phyloP scores from a whole-genome alignment of 2,888 invertebrate species.

The Bembecia ichneumoniformis region DNA sequence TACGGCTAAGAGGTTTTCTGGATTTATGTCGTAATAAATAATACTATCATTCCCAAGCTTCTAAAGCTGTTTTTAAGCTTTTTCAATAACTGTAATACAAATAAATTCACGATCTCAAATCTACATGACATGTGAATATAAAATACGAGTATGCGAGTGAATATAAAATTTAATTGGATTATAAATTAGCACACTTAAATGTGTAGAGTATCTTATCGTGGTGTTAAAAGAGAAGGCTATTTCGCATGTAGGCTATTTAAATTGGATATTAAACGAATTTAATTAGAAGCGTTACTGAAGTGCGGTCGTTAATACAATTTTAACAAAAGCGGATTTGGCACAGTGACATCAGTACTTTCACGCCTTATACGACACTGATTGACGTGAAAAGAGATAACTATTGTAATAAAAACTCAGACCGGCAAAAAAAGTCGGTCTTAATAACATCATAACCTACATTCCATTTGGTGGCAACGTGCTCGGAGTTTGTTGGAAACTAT shows the following conservation, averaged over 20 bases:
- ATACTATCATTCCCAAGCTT: slow-evolving; percentile 5
- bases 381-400: slow-evolving; percentile 66
- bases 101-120: too few species aligned
- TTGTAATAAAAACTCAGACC: slow-evolving; percentile 59
- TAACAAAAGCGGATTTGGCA: slow-evolving; percentile 46
- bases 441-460: slow-evolving; percentile 71
- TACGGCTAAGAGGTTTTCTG: slow-evolving; percentile 11
- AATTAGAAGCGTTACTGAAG: slow-evolving; percentile 12
- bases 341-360: slow-evolving; percentile 65
- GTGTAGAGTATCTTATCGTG: too few species aligned
- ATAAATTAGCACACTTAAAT: too few species aligned
- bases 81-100: not conserved
- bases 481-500: slow-evolving; percentile 33
- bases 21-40: slow-evolving; percentile 29
- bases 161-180: not conserved
- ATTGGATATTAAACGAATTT: too few species aligned
- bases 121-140: not conserved
- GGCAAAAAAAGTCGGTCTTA: slow-evolving; percentile 59
- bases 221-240: too few species aligned
- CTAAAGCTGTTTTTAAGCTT: slow-evolving; percentile 3
- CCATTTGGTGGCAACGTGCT: slow-evolving; percentile 48
- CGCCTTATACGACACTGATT: slow-evolving; percentile 63
- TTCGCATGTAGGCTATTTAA: too few species aligned
- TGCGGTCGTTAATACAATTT: slow-evolving; percentile 25
- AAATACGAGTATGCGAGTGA: not conserved